Percentiles rank a stretch among this genome's conserved stretches.
Conservation (phyloP, 1,140 invertebrate species). For the Cephus cinctus region DNA sequence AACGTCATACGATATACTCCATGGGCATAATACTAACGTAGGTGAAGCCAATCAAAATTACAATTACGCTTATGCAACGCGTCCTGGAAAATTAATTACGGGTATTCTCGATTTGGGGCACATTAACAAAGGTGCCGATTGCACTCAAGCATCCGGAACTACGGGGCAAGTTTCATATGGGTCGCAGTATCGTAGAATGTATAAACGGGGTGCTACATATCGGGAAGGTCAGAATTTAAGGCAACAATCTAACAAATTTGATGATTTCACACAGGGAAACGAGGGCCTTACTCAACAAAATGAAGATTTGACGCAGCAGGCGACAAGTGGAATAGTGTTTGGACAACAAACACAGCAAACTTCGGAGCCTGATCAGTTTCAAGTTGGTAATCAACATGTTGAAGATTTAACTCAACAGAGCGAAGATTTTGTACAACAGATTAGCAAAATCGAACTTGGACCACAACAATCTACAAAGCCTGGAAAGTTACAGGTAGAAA, state of each 20-base stretch:
- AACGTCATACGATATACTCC: constrained; percentile 1
- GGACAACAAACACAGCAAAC: no score
- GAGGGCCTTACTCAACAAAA: constrained; percentile 3
- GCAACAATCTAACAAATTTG: background rate
- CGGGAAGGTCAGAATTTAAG: background rate
- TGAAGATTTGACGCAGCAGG: constrained; percentile 4
- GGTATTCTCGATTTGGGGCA: constrained; percentile 13
- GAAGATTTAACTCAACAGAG: constrained; percentile 11
- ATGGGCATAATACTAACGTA: background rate
- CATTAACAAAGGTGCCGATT: constrained; percentile 16
- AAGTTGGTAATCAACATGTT: constrained; percentile 5
- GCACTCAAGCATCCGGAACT: constrained; percentile 7
- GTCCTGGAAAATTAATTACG: constrained; percentile 11
- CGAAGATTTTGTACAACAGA: constrained; percentile 2
- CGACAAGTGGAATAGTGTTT: no score
- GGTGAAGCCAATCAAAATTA: constrained; percentile 4
- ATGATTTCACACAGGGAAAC: constrained; percentile 3
- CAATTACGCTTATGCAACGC: constrained; percentile 2
- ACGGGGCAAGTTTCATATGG: constrained; percentile 8
- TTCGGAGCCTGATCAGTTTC: constrained; percentile 2
- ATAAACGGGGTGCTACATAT: constrained; percentile 15
- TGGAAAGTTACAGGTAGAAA: background rate
- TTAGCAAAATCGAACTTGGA: background rate
- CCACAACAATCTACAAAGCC: background rate
- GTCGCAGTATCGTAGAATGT: constrained; percentile 13